phyloP scores from a whole-genome alignment of 2,797 vertebrate species.

The Potorous gilbertii region DNA sequence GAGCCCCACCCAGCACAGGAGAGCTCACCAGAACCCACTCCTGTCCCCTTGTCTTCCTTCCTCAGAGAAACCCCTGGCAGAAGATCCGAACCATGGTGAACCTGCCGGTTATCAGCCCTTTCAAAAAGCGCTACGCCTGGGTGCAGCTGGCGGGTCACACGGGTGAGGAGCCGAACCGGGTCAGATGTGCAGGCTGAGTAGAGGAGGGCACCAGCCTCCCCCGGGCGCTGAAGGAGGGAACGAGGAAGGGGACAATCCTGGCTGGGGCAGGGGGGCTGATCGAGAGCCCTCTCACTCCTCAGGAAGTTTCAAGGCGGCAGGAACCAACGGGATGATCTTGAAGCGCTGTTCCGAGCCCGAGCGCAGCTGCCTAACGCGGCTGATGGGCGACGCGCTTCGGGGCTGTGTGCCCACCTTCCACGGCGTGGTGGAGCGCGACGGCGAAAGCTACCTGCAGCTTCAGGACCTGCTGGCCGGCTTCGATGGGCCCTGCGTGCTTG shows the following conservation, averaged over 20 bases:
- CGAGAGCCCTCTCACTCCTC: conserved; percentile 51
- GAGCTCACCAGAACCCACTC: neutral
- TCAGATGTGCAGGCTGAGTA: neutral
- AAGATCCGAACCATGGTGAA: conserved; percentile 96
- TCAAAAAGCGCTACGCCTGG: conserved; percentile 94
- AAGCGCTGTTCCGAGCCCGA: conserved; percentile 97
- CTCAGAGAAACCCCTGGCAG: conserved; percentile 94
- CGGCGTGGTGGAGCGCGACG: conserved; percentile 93
- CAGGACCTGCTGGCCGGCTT: conserved; percentile 94
- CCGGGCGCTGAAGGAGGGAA: neutral
- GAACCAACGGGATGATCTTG: conserved; percentile 94
- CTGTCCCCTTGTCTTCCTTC: conserved; percentile 59
- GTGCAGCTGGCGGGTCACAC: conserved; percentile 98
- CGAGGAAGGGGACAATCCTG: neutral
- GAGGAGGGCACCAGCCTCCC: neutral
- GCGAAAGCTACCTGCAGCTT: conserved; percentile 94
- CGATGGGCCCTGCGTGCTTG: conserved; percentile 95
- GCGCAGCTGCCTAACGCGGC: conserved; percentile 91
- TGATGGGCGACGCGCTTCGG: conserved; percentile 90
- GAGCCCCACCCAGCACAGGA: neutral
- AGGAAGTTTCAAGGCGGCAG: conserved; percentile 98
- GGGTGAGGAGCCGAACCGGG: conserved; percentile 84
- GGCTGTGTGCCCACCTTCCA: conserved; percentile 92
- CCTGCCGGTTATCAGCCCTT: conserved; percentile 92
- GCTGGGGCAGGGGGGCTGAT: too few relatives aligned